Percentiles rank a stretch among this genome's conserved stretches.
phyloP scores from a whole-genome alignment of 2,113 vertebrate species.

The Ornithorhynchus anatinus region DNA sequence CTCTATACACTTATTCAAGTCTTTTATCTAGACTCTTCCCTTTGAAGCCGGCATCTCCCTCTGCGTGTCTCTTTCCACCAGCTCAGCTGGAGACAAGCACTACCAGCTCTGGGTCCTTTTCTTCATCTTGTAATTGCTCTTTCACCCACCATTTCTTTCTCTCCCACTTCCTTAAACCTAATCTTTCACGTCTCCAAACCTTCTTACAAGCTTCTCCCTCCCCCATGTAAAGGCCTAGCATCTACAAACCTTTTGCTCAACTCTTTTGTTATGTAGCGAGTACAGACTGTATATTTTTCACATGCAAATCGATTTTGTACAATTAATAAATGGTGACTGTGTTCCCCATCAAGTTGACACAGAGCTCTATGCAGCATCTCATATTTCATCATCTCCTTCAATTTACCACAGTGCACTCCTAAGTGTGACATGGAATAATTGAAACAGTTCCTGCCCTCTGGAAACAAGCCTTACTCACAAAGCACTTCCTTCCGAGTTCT shows the following conservation, averaged over 20 bases:
- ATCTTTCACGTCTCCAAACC: conserved; percentile 12
- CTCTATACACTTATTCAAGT: no score
- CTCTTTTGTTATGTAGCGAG: conserved; percentile 49
- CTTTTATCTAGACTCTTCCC: no score
- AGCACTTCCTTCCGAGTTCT: conserved; percentile 14
- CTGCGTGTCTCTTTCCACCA: no score
- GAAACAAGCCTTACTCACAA: not conserved
- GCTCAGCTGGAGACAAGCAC: no score
- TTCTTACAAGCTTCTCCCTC: conserved; percentile 4
- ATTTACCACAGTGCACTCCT: not conserved
- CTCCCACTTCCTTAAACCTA: not conserved
- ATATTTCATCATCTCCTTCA: conserved; percentile 45
- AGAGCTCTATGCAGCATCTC: conserved; percentile 34
- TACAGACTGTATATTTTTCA: conserved; percentile 35
- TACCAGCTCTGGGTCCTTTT: no score
- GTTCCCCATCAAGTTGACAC: conserved; percentile 45
- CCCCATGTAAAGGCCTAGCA: conserved; percentile 42
- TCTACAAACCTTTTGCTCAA: conserved; percentile 8
- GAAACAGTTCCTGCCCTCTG: not conserved
- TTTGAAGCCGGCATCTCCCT: no score
- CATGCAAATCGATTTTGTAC: conserved; percentile 42
- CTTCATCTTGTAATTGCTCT: no score
- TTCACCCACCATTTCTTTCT: conserved; percentile 18
- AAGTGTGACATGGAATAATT: not conserved
- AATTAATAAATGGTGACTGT: conserved; percentile 57